These are phyloP conservation scores for Trachelus iudaicus DNA, from an alignment of 2,888 invertebrate genomes.

Conservation along the genomic window DNA sequence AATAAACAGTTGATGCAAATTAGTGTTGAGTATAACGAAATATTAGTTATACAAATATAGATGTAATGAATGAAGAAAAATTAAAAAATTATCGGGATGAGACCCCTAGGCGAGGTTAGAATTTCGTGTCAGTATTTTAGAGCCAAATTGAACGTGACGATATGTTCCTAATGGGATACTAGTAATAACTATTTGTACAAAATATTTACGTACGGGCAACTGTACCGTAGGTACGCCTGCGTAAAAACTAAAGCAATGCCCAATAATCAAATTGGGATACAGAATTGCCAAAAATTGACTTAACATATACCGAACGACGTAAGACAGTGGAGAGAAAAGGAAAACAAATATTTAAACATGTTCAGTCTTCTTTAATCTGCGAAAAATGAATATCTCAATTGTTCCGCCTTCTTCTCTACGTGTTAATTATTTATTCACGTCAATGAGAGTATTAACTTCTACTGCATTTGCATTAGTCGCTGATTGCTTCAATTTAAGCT, in stretches of 20 bases:
- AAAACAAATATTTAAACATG: neutral
- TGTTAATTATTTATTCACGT: neutral
- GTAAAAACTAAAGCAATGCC: neutral
- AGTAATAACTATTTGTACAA: conserved; percentile 11
- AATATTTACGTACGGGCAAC: neutral
- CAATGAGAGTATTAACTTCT: neutral
- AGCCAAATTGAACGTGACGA: conserved; percentile 17
- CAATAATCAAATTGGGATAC: neutral
- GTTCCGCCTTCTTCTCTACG: neutral
- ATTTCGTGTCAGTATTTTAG: conserved; percentile 20
- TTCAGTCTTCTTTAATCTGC: neutral
- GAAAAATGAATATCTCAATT: neutral
- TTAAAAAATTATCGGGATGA: neutral
- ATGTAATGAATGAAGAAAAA: conserved; percentile 10
- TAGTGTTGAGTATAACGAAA: conserved; percentile 13
- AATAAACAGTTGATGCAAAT: neutral
- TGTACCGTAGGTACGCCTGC: neutral
- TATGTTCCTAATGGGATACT: conserved; percentile 14
- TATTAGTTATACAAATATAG: conserved; percentile 22
- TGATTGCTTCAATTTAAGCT: neutral
- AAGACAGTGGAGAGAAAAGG: neutral
- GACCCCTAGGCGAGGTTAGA: neutral
- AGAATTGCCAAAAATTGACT: neutral
- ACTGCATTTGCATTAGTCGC: neutral
- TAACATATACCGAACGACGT: neutral